Base-by-base conservation (phyloP, 2,888 invertebrate species). In the Hybos culiciformis region DNA sequence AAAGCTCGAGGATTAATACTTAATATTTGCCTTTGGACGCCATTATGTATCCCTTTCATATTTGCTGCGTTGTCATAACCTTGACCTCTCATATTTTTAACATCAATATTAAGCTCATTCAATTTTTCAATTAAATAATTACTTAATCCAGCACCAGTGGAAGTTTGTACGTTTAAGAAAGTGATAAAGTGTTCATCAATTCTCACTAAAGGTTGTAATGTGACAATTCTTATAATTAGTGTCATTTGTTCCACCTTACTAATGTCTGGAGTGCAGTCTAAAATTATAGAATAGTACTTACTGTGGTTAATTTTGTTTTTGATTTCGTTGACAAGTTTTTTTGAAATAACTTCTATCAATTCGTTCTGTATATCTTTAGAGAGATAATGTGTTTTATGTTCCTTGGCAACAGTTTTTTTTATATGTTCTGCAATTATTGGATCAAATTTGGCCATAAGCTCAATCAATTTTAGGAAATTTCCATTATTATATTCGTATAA, bases 31-130 rank as follows among this genome's bases (percentile, higher is more conserved):
- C 50, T 53, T 42, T 55, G 53, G n/a, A 57, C 33, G 4, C 54
- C 52, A 31, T 46, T 52, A 37, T 54, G 46, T 43, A 52, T 54
- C 24, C 54, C 53, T 20, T 40, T 36, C 54, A 56, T 56, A 40
- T 56, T 55, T 7, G 53, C 41, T 9, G 52, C 56, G 50, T 57
- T 56, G 45, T 57, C 55, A 43, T 53, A 54, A 12, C 48, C 47
- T 46, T 26, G 4, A 3, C 26, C 26, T 26, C 26, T 26, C 26
- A 26, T 26, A 26, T 26, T 6, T 26, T 26, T n/a, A 31, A 31
- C n/a, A n/a, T 4, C 6, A n/a, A 31, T 31, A n/a, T 31, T 4
- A n/a, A 11, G 5, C 6, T 4, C 12, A 31, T 31, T 31, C 3
- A 31, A 31, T 31, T 31, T n/a, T 7, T 31, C 6, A 31, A 31